Evolutionary conservation across 2,797 vertebrate species (phyloP), one percentile per base, ranked within the genome.

Genomic region (Tenualosa ilisha): DNA sequence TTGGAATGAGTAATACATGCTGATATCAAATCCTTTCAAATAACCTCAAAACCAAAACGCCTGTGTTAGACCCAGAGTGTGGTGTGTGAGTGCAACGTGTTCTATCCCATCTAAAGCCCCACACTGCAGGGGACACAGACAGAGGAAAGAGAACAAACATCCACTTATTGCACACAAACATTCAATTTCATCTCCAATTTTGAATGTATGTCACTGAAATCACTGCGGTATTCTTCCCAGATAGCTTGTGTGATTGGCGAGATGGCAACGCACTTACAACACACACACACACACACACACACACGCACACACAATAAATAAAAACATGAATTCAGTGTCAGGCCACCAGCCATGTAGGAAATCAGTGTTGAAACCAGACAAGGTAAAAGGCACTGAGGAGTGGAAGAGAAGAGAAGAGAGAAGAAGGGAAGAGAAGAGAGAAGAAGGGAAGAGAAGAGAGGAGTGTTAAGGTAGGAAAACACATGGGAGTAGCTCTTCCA

Each of bases 261-360:
- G 86, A 61, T 88, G 87, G 88, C 56, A 61, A 56, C 51, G 9
- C 54, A 50, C 68, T 20, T 7, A 20, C 37, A 20, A 43, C 68
- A 75, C 26, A 20, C 65, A 40, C 65, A 72, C 53, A 17, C 53
- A 17, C 53, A 54, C 53, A 61, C 13, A 83, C 88, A 89, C 88
- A 72, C 59, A 43, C 81, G 87, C 89, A 86, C 84, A 87, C 86
- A 88, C 81, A 65, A 92, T 91, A 89, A 94, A 92, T 93, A 90
- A 92, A 95, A 94, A 94, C 92, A 93, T 88, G 89, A 91, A 89
- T 79, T 79, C 72, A 87, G 91, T 89, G 91, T 93, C 88, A 87
- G 82, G 88, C 91, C 20, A 59, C 85, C 86, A 86, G 90, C 88
- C 82, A 65, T 88, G 85, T 84, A 51, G 85, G 89, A 93, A 90